Evolutionary conservation across 2,113 vertebrate genomes (phyloP).

Genomic region (Megalops atlanticus): DNA sequence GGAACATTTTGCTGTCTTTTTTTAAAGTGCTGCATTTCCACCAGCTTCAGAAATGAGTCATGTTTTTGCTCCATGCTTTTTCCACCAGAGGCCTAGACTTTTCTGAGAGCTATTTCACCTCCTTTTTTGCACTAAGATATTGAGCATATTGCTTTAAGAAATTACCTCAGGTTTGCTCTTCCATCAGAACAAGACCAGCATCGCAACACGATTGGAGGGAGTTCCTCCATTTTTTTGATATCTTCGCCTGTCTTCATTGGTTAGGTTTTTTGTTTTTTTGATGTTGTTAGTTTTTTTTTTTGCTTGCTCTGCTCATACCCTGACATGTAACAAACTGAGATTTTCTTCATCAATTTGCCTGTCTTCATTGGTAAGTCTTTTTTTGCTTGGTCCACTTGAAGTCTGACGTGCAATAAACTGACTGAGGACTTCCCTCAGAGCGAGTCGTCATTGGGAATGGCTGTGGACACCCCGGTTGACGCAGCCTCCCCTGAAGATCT

Average conservation of each 20-base stretch:
- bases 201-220: no score
- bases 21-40: constrained; percentile 21
- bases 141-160: constrained; percentile 46
- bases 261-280: neutral
- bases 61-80: constrained; percentile 14
- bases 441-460: constrained; percentile 52
- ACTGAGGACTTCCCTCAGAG: constrained; percentile 46
- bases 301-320: no score
- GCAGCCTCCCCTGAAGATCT: constrained; percentile 7
- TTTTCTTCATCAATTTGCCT: neutral
- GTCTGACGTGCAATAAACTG: neutral
- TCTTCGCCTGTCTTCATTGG: neutral
- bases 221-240: neutral
- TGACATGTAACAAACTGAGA: no score
- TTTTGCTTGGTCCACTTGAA: neutral
- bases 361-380: neutral
- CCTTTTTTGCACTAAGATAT: constrained; percentile 34
- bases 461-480: constrained; percentile 31
- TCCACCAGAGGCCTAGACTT: neutral
- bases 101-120: neutral
- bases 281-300: no score
- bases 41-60: neutral
- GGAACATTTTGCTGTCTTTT: neutral
- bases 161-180: neutral
- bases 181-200: neutral